A percentile compares a stretch with the other conserved stretches of the same genome.
Conservation (phyloP, 64 coral and sea anemone species). For the Stichodactyla helianthus region DNA sequence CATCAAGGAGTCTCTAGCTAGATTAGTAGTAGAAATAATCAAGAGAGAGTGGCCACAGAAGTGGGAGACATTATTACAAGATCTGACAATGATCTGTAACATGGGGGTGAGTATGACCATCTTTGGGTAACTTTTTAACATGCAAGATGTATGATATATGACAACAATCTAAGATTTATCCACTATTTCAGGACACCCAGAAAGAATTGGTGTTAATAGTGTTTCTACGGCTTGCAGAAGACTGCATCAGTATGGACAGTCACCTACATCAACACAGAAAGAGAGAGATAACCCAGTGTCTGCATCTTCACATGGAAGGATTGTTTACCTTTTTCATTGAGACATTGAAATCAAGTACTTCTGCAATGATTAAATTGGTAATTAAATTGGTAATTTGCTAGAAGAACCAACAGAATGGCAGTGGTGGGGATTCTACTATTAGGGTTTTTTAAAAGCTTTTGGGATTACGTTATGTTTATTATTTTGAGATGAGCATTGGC, state of each 20-base stretch:
- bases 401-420: no score
- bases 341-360: constrained; percentile 25
- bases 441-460: no score
- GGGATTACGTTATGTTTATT: no score
- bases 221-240: constrained; percentile 74
- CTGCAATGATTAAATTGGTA: background rate
- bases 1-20: constrained; percentile 80
- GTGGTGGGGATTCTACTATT: no score
- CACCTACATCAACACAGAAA: constrained; percentile 56
- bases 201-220: constrained; percentile 76
- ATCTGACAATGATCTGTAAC: constrained; percentile 54
- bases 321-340: constrained; percentile 80
- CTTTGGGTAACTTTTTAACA: no score
- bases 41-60: constrained; percentile 98
- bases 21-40: constrained; percentile 80
- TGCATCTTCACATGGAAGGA: constrained; percentile 70
- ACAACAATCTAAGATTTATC: no score
- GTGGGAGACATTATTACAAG: constrained; percentile 74
- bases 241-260: constrained; percentile 73
- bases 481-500: no score
- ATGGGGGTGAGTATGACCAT: constrained; percentile 54
- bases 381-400: no score
- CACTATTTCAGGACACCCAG: constrained; percentile 51
- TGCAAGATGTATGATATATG: no score
- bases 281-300: constrained; percentile 66